These are phyloP conservation scores for Mylabris sibirica DNA, from an alignment of 2,888 invertebrate genomes.

Conservation along the genomic window DNA sequence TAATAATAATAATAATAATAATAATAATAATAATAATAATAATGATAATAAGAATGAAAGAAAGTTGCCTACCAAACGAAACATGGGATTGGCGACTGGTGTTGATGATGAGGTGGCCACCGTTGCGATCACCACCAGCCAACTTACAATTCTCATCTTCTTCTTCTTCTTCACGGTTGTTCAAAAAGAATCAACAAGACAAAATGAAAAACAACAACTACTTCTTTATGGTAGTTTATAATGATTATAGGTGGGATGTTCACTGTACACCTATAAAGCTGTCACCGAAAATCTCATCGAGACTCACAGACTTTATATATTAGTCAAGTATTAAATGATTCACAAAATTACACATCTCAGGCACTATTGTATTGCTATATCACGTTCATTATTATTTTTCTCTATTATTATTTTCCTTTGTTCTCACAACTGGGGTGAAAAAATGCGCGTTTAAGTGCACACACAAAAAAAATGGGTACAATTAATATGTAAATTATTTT, in stretches of 20 bases:
- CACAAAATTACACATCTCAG: conserved; percentile 35
- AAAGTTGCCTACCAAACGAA: conserved; percentile 34
- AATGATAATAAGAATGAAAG: not conserved
- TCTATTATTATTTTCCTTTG: conserved; percentile 1
- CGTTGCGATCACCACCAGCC: conserved; percentile 47
- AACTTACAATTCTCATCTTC: conserved; percentile 43
- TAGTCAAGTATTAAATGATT: conserved; percentile 36
- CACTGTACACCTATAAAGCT: conserved; percentile 44
- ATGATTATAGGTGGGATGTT: conserved; percentile 25
- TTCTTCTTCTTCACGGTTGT: conserved; percentile 21
- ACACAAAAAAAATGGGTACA: not conserved
- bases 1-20: too few relatives aligned
- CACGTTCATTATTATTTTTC: conserved; percentile 21
- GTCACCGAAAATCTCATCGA: conserved; percentile 39
- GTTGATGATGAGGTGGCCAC: conserved; percentile 40
- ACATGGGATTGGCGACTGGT: conserved; percentile 32
- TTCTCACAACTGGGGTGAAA: not conserved
- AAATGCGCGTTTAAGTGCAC: too few relatives aligned
- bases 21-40: not conserved
- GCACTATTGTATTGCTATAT: conserved; percentile 18
- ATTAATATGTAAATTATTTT: conserved; percentile 20
- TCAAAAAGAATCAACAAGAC: not conserved
- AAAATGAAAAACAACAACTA: not conserved
- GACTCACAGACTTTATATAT: conserved; percentile 23
- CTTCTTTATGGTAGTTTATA: not conserved